These are phyloP conservation scores for Fundulus diaphanus DNA, from an alignment of 2,797 vertebrate genomes.

Conservation along the genomic window DNA sequence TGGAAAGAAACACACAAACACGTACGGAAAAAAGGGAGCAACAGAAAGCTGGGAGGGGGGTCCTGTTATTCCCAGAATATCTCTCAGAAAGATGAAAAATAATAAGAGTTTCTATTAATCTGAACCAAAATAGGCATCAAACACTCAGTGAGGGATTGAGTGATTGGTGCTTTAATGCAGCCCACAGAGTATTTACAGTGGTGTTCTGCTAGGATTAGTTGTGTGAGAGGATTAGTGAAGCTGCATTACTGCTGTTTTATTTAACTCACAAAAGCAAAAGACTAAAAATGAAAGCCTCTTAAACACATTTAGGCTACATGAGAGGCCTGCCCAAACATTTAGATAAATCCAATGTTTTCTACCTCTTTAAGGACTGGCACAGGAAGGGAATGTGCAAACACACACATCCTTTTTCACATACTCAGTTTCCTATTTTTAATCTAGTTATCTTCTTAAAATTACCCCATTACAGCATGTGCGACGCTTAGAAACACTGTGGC, in stretches of 20 bases:
- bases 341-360: constrained; percentile 60
- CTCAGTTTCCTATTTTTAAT: constrained; percentile 60
- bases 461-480: constrained; percentile 67
- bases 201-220: constrained; percentile 80
- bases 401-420: constrained; percentile 24
- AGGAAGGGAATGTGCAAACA: constrained; percentile 20
- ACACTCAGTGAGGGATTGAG: constrained; percentile 70
- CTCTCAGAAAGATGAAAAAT: constrained; percentile 49
- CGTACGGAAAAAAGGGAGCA: constrained; percentile 17
- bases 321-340: constrained; percentile 60
- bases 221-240: constrained; percentile 83
- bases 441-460: constrained; percentile 78
- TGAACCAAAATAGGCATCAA: constrained; percentile 72
- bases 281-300: constrained; percentile 80
- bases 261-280: constrained; percentile 82
- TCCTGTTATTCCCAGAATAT: constrained; percentile 43
- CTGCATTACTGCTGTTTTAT: constrained; percentile 82
- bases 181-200: constrained; percentile 81
- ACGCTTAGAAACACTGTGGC: constrained; percentile 56
- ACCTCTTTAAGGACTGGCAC: constrained; percentile 46
- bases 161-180: constrained; percentile 78
- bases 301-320: constrained; percentile 76
- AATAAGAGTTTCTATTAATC: constrained; percentile 67
- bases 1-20: constrained; percentile 8
- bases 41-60: constrained; percentile 28